Percentiles rank a stretch among this genome's conserved stretches.
These are phyloP conservation scores for Troides oblongomaculatus DNA, from an alignment of 2,888 invertebrate species.

Conservation along the genomic window DNA sequence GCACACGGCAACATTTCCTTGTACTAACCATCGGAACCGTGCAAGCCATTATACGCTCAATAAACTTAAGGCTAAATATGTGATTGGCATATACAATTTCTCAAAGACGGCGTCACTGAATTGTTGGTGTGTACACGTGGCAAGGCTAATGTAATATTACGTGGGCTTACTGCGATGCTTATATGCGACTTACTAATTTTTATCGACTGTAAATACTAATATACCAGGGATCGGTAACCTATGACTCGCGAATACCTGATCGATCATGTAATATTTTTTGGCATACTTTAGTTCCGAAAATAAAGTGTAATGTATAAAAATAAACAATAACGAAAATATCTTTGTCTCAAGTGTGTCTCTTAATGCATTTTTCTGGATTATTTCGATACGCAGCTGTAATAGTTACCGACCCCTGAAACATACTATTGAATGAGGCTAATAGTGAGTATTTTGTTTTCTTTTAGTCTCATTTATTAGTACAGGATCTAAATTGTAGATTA, in stretches of 20 bases:
- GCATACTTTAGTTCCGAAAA: no score
- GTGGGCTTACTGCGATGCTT: conserved; percentile 43
- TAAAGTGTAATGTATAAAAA: no score
- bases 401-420: no score
- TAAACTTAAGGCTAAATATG: conserved; percentile 21
- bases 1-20: conserved; percentile 40
- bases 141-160: conserved; percentile 62
- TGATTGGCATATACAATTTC: conserved; percentile 31
- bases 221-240: no score
- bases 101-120: conserved; percentile 34
- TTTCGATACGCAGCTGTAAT: no score
- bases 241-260: no score
- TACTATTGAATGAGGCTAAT: neutral
- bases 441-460: neutral
- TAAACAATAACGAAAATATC: no score
- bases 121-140: conserved; percentile 40
- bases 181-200: conserved; percentile 36
- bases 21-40: conserved; percentile 32
- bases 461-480: conserved; percentile 10
- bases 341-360: no score
- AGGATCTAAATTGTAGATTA: conserved; percentile 15
- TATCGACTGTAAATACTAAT: conserved; percentile 4
- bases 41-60: conserved; percentile 28
- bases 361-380: no score
- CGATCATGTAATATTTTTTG: no score